Base-by-base conservation (phyloP, 2,888 invertebrate genomes). In the Hyles lineata region DNA sequence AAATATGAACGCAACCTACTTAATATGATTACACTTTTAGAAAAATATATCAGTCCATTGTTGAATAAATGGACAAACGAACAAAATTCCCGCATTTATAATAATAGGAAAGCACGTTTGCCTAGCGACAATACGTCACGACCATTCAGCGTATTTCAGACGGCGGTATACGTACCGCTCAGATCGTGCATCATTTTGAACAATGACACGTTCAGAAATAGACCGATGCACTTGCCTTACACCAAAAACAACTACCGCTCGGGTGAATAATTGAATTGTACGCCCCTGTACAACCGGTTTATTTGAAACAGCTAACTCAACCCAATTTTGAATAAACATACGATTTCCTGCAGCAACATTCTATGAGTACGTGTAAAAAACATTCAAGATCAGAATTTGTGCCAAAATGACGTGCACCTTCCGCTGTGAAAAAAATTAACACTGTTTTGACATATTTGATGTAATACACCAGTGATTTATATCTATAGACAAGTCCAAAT, bases 191-290 rank as follows among this genome's bases (percentile, higher is more conserved):
- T 90, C 89, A 88, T 85, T 73, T 81, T 76, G 58, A 84, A 86
- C 86, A 87, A 87, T 86, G 85, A 85, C 88, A 85, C 76, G 75
- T 79, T 81, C 85, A 86, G 84, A 86, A 89, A 88, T 89, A 90
- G 85, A 84, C 50, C 60, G 76, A 79, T 80, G 82, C 81, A 80
- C 78, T 74, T 76, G 81, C 80, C 55, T 58, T 72, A 67, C 71
- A 63, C 67, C 72, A 32, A 67, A 63, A 72, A 72, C 63, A 67
- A 72, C 72, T 72, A 58, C 67, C 58, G 58, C 32, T 58, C 35
- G 60, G 35, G 71, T 77, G 82, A 81, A 82, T 83, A 83, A 81
- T 83, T 82, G 82, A 74, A 76, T 77, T 75, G 77, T 70, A 32
- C 70, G 43, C 25, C 69, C 59, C 69, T 70, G 72, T 29, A 29